Evolutionary conservation across 2,888 invertebrate genomes (phyloP).

Genomic region (Drosophila mettleri): DNA sequence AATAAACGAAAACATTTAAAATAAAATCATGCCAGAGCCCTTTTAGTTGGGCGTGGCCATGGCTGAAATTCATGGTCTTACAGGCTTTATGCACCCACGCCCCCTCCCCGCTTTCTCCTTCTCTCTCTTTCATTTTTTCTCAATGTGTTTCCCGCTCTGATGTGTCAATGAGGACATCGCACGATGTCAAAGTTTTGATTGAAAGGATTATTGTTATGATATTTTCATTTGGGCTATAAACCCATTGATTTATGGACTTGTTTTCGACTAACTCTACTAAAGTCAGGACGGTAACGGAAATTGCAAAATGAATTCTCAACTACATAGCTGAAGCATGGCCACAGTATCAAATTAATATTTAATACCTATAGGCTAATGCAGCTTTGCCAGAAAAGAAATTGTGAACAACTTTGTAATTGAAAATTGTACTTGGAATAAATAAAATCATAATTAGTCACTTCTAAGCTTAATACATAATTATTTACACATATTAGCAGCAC

Average conservation of each 20-base stretch:
- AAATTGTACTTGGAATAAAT: too few relatives aligned
- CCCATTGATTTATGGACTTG: slow-evolving; percentile 15
- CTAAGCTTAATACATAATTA: too few relatives aligned
- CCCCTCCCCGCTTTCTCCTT: not conserved
- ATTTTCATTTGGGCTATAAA: not conserved
- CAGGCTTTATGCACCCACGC: slow-evolving; percentile 26
- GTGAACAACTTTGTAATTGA: not conserved
- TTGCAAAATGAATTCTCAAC: not conserved
- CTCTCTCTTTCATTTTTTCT: not conserved
- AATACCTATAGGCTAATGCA: not conserved
- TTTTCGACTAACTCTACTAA: not conserved
- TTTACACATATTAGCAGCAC: too few relatives aligned
- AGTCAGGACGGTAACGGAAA: not conserved
- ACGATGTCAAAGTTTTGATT: slow-evolving; percentile 2
- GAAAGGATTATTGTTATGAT: slow-evolving; percentile 15
- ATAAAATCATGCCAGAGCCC: slow-evolving; percentile 42
- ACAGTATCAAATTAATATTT: not conserved
- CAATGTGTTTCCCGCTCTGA: not conserved
- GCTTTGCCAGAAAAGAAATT: not conserved
- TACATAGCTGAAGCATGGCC: not conserved
- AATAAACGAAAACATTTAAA: slow-evolving; percentile 64
- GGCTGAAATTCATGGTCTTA: slow-evolving; percentile 18
- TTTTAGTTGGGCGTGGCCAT: slow-evolving; percentile 22
- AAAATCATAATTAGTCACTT: too few relatives aligned
- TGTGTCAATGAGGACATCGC: slow-evolving; percentile 36